A percentile compares a stretch with the other conserved stretches of the same genome.
Conservation (phyloP, 1,140 invertebrate genomes). For the Heliconius hewitsoni region DNA sequence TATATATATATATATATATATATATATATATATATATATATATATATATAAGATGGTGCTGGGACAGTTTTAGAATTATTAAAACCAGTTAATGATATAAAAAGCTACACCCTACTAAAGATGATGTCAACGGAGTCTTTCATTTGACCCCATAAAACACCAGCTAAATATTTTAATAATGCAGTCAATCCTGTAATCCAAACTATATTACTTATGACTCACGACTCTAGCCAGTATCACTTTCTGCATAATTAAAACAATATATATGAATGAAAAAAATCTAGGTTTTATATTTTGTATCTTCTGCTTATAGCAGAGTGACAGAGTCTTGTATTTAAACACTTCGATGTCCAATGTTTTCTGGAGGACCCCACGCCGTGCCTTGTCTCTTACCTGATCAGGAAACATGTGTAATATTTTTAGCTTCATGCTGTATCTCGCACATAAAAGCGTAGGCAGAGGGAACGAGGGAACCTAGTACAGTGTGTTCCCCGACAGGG, state of each 20-base stretch:
- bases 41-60: neutral
- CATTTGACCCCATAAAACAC: conserved; percentile 34
- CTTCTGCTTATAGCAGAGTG: neutral
- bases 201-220: neutral
- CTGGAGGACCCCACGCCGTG: too few relatives aligned
- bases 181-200: conserved; percentile 1
- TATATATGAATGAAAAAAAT: neutral
- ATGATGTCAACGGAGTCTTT: conserved; percentile 26
- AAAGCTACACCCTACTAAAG: neutral
- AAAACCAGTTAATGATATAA: conserved; percentile 8
- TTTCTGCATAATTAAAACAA: neutral
- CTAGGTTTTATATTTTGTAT: neutral
- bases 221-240: neutral
- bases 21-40: too few relatives aligned
- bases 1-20: too few relatives aligned
- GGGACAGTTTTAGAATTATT: neutral
- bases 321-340: too few relatives aligned
- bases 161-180: neutral
- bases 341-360: too few relatives aligned
- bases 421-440: too few relatives aligned
- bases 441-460: too few relatives aligned
- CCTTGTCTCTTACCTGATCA: too few relatives aligned
- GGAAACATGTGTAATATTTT: too few relatives aligned
- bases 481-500: too few relatives aligned
- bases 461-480: too few relatives aligned